Conservation (phyloP, 1,140 invertebrate genomes). For the Drosophila melanica region DNA sequence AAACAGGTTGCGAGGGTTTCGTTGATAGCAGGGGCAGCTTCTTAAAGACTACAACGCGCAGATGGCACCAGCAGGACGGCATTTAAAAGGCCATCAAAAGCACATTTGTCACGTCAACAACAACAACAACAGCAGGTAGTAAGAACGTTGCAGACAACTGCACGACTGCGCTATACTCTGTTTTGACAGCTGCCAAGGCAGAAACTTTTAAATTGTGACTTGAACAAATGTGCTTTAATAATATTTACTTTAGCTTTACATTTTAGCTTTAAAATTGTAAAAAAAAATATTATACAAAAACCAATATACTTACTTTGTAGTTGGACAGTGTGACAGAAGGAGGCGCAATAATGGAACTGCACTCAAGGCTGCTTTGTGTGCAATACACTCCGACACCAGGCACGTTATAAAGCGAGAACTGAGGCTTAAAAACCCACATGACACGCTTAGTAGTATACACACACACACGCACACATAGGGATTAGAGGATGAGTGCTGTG, state of each 20-base stretch:
- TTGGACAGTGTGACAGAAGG: neutral
- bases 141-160: too few species aligned
- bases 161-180: neutral
- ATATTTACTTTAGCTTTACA: neutral
- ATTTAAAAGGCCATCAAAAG: slow-evolving; percentile 74
- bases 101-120: slow-evolving; percentile 59
- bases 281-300: too few species aligned
- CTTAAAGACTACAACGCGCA: slow-evolving; percentile 16
- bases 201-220: neutral
- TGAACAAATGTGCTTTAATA: too few species aligned
- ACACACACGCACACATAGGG: slow-evolving; percentile 10
- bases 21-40: neutral
- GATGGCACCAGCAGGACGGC: slow-evolving; percentile 33
- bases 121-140: slow-evolving; percentile 2
- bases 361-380: slow-evolving; percentile 61
- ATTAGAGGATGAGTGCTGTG: slow-evolving; percentile 24
- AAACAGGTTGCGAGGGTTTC: slow-evolving; percentile 19
- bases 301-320: neutral
- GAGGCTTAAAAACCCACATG: slow-evolving; percentile 60
- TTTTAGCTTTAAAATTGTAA: too few species aligned
- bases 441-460: slow-evolving; percentile 6
- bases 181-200: neutral
- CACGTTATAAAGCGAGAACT: slow-evolving; percentile 52
- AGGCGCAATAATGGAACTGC: slow-evolving; percentile 44
- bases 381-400: slow-evolving; percentile 27